Percentiles rank a stretch among this genome's conserved stretches.
These are phyloP conservation scores for Chaetops frenatus DNA, from an alignment of 2,113 vertebrate genomes.

Conservation along the genomic window DNA sequence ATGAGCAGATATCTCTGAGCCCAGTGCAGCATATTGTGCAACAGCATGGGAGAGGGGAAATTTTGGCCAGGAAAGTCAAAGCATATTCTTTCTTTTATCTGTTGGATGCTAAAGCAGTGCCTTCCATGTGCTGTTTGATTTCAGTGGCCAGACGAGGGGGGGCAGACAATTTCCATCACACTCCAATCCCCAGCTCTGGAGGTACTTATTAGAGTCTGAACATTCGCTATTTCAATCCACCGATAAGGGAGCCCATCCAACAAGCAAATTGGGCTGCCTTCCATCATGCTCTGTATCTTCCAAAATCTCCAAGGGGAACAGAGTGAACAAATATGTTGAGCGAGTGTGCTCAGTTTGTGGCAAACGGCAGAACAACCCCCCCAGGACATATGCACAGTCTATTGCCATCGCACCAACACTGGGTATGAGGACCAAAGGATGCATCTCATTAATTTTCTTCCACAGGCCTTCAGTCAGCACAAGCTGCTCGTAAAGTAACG, in stretches of 20 bases:
- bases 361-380: not conserved
- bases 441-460: not conserved
- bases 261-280: constrained; percentile 15
- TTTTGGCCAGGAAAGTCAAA: constrained; percentile 51
- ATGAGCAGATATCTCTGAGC: not conserved
- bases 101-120: not conserved
- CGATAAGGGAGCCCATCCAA: not conserved
- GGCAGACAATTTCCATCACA: not conserved
- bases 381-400: not conserved
- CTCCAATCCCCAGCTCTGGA: not conserved
- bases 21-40: constrained; percentile 34
- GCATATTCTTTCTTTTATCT: constrained; percentile 51
- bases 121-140: not conserved
- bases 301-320: not conserved
- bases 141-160: not conserved
- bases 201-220: not conserved
- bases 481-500: not conserved
- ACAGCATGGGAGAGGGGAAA: constrained; percentile 45
- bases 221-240: not conserved
- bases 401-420: not conserved
- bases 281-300: not conserved
- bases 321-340: not conserved
- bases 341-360: not conserved
- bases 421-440: not conserved
- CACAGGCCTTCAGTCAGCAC: not conserved